Conservation (phyloP, 2,113 vertebrate genomes). For the Pluvialis apricaria region DNA sequence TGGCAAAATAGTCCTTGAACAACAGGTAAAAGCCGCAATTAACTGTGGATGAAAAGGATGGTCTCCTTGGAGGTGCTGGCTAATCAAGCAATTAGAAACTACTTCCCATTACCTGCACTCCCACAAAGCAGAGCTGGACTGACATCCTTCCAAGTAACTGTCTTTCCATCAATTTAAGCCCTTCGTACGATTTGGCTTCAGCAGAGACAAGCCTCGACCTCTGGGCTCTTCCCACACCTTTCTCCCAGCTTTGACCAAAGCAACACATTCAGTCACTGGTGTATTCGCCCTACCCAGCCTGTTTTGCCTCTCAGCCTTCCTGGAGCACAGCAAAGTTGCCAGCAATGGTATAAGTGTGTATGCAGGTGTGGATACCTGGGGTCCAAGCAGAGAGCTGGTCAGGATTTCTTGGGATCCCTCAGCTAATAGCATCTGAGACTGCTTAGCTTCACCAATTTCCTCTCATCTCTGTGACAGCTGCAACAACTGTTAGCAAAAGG, state of each 20-base stretch:
- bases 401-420: neutral
- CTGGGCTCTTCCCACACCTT: neutral
- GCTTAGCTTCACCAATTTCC: neutral
- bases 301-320: neutral
- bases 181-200: neutral
- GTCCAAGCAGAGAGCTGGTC: neutral
- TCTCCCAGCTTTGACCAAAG: neutral
- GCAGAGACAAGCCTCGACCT: neutral
- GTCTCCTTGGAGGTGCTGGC: conserved; percentile 2
- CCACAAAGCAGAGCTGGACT: neutral
- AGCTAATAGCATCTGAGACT: neutral
- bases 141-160: neutral
- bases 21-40: conserved; percentile 40
- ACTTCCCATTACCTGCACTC: conserved; percentile 23
- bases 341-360: neutral
- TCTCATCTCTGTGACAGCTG: neutral
- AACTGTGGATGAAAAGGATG: conserved; percentile 28
- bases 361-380: neutral
- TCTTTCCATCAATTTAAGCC: neutral
- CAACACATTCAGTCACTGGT: neutral
- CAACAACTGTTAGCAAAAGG: neutral
- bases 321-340: neutral
- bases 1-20: conserved; percentile 14
- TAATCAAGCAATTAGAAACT: conserved; percentile 42
- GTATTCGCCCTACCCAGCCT: neutral